A percentile compares a stretch with the other conserved stretches of the same genome.
Evolutionary conservation across 2,113 vertebrate genomes (phyloP).

Genomic region (Poicephalus meyeri): DNA sequence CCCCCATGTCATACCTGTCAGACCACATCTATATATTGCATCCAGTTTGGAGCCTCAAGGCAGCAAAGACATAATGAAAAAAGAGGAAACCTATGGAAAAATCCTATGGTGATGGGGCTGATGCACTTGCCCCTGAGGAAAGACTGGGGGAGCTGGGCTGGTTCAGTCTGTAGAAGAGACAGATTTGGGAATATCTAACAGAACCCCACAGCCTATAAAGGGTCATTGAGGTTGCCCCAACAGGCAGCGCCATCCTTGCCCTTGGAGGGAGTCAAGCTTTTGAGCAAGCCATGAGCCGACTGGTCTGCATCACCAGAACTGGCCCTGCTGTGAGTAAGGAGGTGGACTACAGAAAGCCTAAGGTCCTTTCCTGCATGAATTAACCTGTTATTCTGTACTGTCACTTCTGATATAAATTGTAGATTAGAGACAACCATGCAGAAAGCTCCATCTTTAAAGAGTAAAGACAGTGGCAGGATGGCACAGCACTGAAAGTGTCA

Average conservation of each 20-base stretch:
- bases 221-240: accelerated
- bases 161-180: neutral
- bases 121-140: neutral
- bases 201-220: accelerated
- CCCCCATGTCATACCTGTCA: accelerated
- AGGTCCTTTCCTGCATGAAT: neutral
- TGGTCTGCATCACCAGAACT: neutral
- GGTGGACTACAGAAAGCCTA: accelerated
- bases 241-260: neutral
- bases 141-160: neutral
- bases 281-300: neutral
- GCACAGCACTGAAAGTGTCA: neutral
- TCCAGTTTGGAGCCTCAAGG: neutral
- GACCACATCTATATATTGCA: accelerated
- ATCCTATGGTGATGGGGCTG: accelerated
- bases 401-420: neutral
- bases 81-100: accelerated
- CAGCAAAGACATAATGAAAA: neutral
- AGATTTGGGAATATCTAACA: neutral
- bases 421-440: neutral
- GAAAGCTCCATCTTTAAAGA: neutral
- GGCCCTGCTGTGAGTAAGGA: neutral
- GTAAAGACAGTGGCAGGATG: neutral
- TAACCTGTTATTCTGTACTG: neutral
- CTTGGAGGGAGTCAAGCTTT: neutral